A percentile compares a stretch with the other conserved stretches of the same genome.
phyloP scores from a whole-genome alignment of 2,113 vertebrate genomes.

The Condylura cristata region DNA sequence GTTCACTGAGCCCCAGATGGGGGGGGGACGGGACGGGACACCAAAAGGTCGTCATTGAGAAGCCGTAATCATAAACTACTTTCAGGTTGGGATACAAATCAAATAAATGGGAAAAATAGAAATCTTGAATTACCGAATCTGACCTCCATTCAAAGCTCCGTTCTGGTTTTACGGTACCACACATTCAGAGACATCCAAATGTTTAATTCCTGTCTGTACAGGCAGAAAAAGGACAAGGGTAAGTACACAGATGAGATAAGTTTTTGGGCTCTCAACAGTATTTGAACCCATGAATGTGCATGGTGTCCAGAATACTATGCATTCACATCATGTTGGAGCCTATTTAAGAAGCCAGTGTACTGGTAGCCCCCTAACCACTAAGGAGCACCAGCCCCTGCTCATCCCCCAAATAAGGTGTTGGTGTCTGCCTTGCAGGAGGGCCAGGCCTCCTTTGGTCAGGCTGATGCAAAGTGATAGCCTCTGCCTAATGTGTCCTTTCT shows the following conservation, averaged over 20 bases:
- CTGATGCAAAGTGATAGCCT: not conserved
- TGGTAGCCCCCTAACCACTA: not conserved
- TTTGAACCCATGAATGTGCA: not conserved
- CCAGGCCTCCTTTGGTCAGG: not conserved
- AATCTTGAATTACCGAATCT: conserved; percentile 2
- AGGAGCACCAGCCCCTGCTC: no score
- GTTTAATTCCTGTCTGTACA: not conserved
- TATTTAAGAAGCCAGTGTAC: not conserved
- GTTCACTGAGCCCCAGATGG: conserved; percentile 72
- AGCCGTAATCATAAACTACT: conserved; percentile 2
- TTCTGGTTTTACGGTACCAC: not conserved
- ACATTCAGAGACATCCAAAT: not conserved
- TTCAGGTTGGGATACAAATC: not conserved
- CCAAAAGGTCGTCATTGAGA: conserved; percentile 39
- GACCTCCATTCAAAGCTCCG: not conserved
- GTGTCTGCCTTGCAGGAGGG: not conserved
- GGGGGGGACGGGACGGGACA: conserved; percentile 52
- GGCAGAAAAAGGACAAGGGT: not conserved
- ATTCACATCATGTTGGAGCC: not conserved
- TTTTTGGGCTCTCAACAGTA: not conserved
- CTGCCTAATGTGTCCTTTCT: not conserved
- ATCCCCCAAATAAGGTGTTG: no score
- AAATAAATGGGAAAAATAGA: conserved; percentile 16
- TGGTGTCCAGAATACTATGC: not conserved
- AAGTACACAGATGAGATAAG: not conserved